Conservation (phyloP, 2,888 invertebrate species). For the Dasypogon diadema region DNA sequence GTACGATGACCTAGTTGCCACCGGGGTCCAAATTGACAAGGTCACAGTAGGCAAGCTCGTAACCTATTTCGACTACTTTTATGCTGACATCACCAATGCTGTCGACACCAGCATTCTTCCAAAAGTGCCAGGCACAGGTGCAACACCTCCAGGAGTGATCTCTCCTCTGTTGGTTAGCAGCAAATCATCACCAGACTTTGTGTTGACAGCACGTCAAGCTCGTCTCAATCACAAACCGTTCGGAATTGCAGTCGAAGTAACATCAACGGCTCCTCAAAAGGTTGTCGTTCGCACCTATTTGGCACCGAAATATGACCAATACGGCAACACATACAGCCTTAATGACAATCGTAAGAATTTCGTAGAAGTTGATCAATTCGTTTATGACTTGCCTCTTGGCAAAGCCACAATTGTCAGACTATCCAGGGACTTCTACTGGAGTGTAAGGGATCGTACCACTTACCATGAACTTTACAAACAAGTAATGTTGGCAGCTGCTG, state of each 20-base stretch:
- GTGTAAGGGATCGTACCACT: slow-evolving; percentile 73
- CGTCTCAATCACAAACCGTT: slow-evolving; percentile 80
- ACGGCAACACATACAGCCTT: slow-evolving; percentile 70
- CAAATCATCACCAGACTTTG: slow-evolving; percentile 14
- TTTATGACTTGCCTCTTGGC: slow-evolving; percentile 72
- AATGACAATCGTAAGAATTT: slow-evolving; percentile 74
- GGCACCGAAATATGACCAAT: slow-evolving; percentile 77
- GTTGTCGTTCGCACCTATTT: slow-evolving; percentile 76
- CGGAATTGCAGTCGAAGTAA: slow-evolving; percentile 72
- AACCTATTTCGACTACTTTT: slow-evolving; percentile 78
- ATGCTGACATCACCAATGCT: slow-evolving; percentile 71
- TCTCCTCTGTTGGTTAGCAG: not conserved
- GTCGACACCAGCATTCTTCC: slow-evolving; percentile 7
- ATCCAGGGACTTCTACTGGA: slow-evolving; percentile 64
- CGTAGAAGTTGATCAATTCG: slow-evolving; percentile 75
- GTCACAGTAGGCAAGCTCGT: slow-evolving; percentile 76
- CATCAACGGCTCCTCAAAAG: slow-evolving; percentile 72
- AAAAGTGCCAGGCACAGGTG: not conserved
- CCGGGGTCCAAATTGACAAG: slow-evolving; percentile 74
- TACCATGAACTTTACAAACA: slow-evolving; percentile 69
- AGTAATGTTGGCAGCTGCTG: slow-evolving; percentile 69
- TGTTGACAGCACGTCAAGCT: slow-evolving; percentile 38
- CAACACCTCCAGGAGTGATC: not conserved
- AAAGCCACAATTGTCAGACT: slow-evolving; percentile 64
- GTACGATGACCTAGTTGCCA: slow-evolving; percentile 72